Evolutionary conservation across 2,888 invertebrate genomes (phyloP).

Genomic region (Lamellibrachia satsuma): DNA sequence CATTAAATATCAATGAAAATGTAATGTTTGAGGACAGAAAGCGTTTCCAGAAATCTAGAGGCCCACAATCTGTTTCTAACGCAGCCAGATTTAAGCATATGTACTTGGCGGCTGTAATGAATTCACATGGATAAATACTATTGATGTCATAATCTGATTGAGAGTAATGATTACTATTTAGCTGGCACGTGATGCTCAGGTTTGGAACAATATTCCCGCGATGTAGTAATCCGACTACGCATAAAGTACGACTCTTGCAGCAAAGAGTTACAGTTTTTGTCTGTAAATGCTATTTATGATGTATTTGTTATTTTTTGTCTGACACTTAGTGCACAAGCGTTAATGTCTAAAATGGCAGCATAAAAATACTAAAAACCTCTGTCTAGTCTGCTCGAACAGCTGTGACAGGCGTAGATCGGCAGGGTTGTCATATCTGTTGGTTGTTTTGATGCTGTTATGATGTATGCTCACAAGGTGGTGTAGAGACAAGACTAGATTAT

Average conservation of each 20-base stretch:
- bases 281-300: not conserved
- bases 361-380: not conserved
- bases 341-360: not conserved
- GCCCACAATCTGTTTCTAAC: not conserved
- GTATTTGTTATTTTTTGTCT: not conserved
- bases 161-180: constrained; percentile 3
- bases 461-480: not conserved
- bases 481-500: not conserved
- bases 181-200: not conserved
- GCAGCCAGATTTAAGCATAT: not conserved
- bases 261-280: not conserved
- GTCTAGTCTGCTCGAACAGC: not conserved
- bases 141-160: not conserved
- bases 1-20: not conserved
- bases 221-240: not conserved
- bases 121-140: not conserved
- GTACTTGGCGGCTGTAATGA: not conserved
- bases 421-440: not conserved
- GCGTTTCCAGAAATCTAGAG: not conserved
- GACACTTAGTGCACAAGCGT: not conserved
- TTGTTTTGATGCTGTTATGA: not conserved
- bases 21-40: not conserved
- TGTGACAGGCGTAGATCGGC: not conserved
- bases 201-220: not conserved
- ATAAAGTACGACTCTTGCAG: not conserved